Conservation (phyloP, 2,113 vertebrate species). For the Panurus biarmicus region DNA sequence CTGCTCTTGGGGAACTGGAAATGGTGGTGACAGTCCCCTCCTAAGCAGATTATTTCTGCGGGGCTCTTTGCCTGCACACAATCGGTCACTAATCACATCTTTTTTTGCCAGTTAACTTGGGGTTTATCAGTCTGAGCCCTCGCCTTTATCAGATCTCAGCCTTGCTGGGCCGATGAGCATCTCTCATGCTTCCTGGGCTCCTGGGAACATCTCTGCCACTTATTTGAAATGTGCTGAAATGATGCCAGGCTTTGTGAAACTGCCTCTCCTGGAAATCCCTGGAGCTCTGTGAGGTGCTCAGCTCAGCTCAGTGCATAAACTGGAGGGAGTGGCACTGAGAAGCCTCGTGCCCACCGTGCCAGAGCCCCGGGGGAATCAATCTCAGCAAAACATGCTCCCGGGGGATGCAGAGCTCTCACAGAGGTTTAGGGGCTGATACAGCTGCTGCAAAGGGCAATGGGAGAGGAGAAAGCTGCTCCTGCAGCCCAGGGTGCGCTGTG, state of each 20-base stretch:
- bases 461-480: not conserved
- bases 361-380: no score
- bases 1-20: not conserved
- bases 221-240: not conserved
- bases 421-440: not conserved
- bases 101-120: not conserved
- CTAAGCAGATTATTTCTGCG: not conserved
- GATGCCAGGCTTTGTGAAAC: not conserved
- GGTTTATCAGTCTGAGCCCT: not conserved
- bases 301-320: not conserved
- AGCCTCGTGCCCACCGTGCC: rapidly evolving
- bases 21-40: not conserved
- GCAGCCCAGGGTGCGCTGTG: not conserved
- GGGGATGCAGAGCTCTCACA: not conserved
- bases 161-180: not conserved
- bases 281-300: not conserved
- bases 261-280: not conserved
- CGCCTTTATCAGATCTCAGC: not conserved
- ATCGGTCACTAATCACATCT: not conserved
- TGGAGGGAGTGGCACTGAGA: rapidly evolving
- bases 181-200: not conserved
- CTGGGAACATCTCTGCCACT: not conserved
- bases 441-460: not conserved
- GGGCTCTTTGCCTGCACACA: not conserved
- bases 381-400: not conserved